phyloP scores from a whole-genome alignment of 2,113 vertebrate species.

The Panthera leo region DNA sequence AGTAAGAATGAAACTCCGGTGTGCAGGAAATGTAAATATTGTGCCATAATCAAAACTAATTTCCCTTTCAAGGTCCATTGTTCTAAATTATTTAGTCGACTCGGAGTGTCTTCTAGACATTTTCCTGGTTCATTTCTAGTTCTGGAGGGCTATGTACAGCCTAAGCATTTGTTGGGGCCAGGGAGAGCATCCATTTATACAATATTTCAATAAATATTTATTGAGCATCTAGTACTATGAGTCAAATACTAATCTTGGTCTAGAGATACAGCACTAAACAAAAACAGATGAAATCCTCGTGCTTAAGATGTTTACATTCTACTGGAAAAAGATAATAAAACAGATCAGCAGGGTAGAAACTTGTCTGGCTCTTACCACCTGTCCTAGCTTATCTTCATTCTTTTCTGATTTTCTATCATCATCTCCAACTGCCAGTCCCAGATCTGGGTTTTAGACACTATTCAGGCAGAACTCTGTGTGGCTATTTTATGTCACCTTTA shows the following conservation, averaged over 20 bases:
- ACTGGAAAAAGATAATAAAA: constrained; percentile 6
- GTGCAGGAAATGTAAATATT: not conserved
- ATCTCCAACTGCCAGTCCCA: not conserved
- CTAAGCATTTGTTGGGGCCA: not conserved
- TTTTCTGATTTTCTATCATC: not conserved
- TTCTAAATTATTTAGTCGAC: constrained; percentile 10
- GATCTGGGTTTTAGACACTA: not conserved
- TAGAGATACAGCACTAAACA: not conserved
- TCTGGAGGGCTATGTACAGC: not conserved
- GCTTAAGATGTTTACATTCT: not conserved
- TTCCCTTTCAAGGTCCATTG: not conserved
- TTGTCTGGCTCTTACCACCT: not conserved
- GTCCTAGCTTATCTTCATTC: not conserved
- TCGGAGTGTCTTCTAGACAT: not conserved
- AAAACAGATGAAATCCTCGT: not conserved
- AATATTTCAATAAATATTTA: constrained; percentile 26
- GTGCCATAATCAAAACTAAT: not conserved
- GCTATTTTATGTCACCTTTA: not conserved
- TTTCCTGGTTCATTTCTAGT: not conserved
- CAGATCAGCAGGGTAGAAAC: not conserved
- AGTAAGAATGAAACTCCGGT: not conserved
- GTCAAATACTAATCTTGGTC: constrained; percentile 19
- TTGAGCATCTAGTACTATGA: not conserved
- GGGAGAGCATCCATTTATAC: not conserved
- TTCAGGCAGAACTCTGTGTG: not conserved